Conservation (phyloP, 2,797 vertebrate genomes). For the Australoheros facetus region DNA sequence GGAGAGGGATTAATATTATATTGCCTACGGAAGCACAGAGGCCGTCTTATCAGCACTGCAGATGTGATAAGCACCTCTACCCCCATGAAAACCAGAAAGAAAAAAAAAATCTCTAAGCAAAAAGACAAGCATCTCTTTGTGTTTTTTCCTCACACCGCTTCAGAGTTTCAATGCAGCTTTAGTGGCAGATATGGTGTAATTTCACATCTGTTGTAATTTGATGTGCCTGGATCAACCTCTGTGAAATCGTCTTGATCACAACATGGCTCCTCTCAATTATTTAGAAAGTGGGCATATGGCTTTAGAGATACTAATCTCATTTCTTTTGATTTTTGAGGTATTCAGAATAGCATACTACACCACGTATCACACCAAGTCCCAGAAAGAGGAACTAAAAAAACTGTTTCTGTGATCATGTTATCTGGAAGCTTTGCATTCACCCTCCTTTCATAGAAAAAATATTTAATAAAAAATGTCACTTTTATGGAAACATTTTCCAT, state of each 20-base stretch:
- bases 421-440: slow-evolving; percentile 42
- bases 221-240: slow-evolving; percentile 76
- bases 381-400: slow-evolving; percentile 18
- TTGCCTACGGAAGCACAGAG: slow-evolving; percentile 81
- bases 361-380: slow-evolving; percentile 21
- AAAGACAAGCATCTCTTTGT: slow-evolving; percentile 80
- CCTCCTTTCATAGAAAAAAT: slow-evolving; percentile 18
- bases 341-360: slow-evolving; percentile 46
- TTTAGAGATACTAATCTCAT: slow-evolving; percentile 74
- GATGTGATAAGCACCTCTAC: slow-evolving; percentile 80
- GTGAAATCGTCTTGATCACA: slow-evolving; percentile 79
- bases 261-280: slow-evolving; percentile 78
- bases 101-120: slow-evolving; percentile 71
- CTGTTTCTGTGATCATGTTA: slow-evolving; percentile 37
- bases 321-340: slow-evolving; percentile 68
- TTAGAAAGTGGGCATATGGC: slow-evolving; percentile 77
- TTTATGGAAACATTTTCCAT: slow-evolving; percentile 70
- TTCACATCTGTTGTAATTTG: slow-evolving; percentile 82
- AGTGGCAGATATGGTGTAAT: slow-evolving; percentile 74
- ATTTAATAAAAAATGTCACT: slow-evolving; percentile 70
- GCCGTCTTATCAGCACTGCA: slow-evolving; percentile 80
- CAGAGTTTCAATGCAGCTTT: slow-evolving; percentile 72
- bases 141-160: slow-evolving; percentile 64
- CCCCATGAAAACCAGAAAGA: slow-evolving; percentile 69
- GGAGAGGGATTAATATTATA: slow-evolving; percentile 87